phyloP scores from a whole-genome alignment of 2,797 vertebrate genomes.

The Vireo griseus region DNA sequence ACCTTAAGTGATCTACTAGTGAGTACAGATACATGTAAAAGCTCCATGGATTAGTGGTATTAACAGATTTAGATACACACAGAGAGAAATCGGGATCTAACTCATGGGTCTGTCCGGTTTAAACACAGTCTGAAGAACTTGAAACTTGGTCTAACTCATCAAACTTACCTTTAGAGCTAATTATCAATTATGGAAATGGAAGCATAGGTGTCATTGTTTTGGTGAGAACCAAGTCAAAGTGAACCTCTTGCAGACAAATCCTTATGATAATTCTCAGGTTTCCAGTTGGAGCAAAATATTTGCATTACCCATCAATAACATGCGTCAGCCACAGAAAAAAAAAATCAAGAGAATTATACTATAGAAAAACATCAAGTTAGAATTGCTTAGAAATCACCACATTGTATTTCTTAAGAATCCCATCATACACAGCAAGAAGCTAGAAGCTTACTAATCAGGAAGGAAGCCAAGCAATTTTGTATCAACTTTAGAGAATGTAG shows the following conservation, averaged over 20 bases:
- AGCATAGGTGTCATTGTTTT: accelerated
- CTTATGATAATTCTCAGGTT: not conserved
- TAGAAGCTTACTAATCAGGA: not conserved
- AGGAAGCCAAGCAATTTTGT: not conserved
- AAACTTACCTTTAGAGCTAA: not conserved
- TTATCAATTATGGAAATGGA: not conserved
- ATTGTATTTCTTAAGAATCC: not conserved
- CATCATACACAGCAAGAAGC: not conserved
- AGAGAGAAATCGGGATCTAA: not conserved
- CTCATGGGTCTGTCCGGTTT: not conserved
- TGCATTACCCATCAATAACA: not conserved
- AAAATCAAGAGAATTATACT: not conserved
- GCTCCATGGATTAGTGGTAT: not conserved
- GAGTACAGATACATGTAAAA: not conserved
- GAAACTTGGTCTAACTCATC: not conserved
- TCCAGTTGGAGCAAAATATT: not conserved
- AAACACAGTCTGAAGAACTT: not conserved
- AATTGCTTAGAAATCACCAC: not conserved
- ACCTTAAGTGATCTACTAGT: not conserved
- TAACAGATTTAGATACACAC: not conserved
- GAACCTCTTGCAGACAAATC: not conserved
- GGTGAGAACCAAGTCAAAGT: not conserved
- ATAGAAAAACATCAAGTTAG: not conserved
- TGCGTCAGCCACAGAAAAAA: not conserved
- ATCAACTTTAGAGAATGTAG: not conserved